Evolutionary conservation across 2,888 invertebrate genomes (phyloP), one percentile per base, ranked within the genome.

Genomic region (Lacanobia wlatinum): DNA sequence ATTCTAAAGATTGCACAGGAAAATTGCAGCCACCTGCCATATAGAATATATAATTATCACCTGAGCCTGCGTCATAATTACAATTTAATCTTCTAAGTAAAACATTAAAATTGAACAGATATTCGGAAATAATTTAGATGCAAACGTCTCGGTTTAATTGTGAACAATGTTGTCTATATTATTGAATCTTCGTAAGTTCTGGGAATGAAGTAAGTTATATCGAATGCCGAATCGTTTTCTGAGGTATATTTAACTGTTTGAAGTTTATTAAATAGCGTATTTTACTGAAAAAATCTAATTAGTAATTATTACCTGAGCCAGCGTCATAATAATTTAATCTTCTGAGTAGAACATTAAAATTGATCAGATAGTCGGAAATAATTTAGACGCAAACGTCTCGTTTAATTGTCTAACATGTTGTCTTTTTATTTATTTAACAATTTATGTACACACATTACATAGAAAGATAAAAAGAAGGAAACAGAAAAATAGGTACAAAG

Each of bases 251-350:
- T n/a, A n/a, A n/a, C n/a, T n/a, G n/a, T n/a, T n/a, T n/a, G n/a
- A n/a, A n/a, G n/a, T n/a, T n/a, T n/a, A n/a, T n/a, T n/a, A n/a
- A n/a, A n/a, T n/a, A n/a, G n/a, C n/a, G n/a, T n/a, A n/a, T n/a
- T n/a, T n/a, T n/a, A n/a, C n/a, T n/a, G n/a, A n/a, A n/a, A n/a
- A n/a, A n/a, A n/a, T n/a, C n/a, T n/a, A n/a, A n/a, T n/a, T n/a
- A n/a, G n/a, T 73, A 75, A 84, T 83, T 79, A 82, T 67, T 71
- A 82, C 70, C 70, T 71, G 76, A 66, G 23, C 18, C 6, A 60
- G 43, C 70, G 79, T 71, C 53, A 70, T 55, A 34, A 53, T 73
- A 63, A 62, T 64, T 68, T 59, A 67, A 71, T 82, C 58, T 78
- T 78, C 76, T 16, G 6, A 59, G 76, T 67, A 76, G 48, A 48